Conservation (phyloP, 2,113 vertebrate genomes). For the Tyrannus savana region DNA sequence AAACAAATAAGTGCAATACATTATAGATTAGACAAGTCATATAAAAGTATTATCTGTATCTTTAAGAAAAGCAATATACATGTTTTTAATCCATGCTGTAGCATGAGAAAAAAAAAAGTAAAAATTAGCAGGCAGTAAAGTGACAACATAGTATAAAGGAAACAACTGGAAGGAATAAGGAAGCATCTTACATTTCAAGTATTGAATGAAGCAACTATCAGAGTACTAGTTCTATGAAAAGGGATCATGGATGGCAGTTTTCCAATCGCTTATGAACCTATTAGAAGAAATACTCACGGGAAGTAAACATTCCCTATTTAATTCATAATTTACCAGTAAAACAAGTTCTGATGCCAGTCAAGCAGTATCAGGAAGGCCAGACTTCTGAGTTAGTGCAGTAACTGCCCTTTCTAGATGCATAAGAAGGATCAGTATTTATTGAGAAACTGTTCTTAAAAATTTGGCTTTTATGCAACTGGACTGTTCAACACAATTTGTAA, state of each 20-base stretch:
- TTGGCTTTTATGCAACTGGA: background rate
- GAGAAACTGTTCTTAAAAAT: background rate
- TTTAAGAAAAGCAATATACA: background rate
- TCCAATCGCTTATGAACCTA: background rate
- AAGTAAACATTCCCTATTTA: background rate
- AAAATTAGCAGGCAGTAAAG: background rate
- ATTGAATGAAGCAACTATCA: background rate
- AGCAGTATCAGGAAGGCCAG: background rate
- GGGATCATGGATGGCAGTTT: background rate
- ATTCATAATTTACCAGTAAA: background rate
- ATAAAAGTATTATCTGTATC: background rate
- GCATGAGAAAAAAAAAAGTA: background rate
- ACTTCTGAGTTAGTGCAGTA: background rate
- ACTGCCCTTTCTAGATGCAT: background rate
- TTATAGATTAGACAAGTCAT: background rate
- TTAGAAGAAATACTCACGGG: background rate
- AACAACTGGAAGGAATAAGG: background rate
- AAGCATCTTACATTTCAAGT: background rate
- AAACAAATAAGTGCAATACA: background rate
- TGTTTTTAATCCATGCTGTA: background rate
- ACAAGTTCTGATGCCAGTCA: background rate
- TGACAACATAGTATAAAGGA: background rate
- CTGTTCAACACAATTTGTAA: background rate
- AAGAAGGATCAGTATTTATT: background rate
- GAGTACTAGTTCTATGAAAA: background rate